These are phyloP conservation scores for Anableps anableps DNA, from an alignment of 2,797 vertebrate species.

Conservation along the genomic window DNA sequence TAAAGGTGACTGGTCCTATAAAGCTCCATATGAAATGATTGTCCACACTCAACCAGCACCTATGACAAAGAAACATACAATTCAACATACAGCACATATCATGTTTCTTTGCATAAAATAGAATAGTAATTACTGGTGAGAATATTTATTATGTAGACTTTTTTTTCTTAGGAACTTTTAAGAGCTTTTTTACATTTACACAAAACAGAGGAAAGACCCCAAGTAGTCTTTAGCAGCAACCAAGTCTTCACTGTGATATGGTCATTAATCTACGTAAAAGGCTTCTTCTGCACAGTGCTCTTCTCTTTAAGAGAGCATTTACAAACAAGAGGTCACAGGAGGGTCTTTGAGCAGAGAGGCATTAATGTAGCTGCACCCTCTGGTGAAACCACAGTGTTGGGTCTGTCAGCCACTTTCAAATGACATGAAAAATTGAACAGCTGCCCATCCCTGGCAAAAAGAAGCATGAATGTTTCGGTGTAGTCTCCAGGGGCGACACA, in stretches of 20 bases:
- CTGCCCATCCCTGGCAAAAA: slow-evolving; percentile 62
- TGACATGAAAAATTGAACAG: slow-evolving; percentile 81
- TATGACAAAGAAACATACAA: slow-evolving; percentile 62
- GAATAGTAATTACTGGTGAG: slow-evolving; percentile 13
- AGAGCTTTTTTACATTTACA: slow-evolving; percentile 17
- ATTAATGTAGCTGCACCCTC: slow-evolving; percentile 77
- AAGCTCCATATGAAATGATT: slow-evolving; percentile 99
- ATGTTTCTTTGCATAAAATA: slow-evolving; percentile 10
- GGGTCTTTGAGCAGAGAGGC: slow-evolving; percentile 84
- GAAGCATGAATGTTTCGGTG: slow-evolving; percentile 66
- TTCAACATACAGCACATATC: slow-evolving; percentile 27
- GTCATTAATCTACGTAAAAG: slow-evolving; percentile 84
- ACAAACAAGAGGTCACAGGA: slow-evolving; percentile 84
- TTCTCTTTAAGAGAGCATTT: slow-evolving; percentile 82
- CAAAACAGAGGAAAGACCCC: slow-evolving; percentile 55
- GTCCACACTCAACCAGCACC: slow-evolving; percentile 98
- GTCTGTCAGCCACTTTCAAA: slow-evolving; percentile 83
- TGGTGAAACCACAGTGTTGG: slow-evolving; percentile 82
- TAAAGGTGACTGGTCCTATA: slow-evolving; percentile 97
- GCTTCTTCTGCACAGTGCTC: slow-evolving; percentile 76
- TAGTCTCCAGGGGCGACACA: slow-evolving; percentile 50
- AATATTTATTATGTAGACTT: slow-evolving; percentile 8
- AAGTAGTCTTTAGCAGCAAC: slow-evolving; percentile 49
- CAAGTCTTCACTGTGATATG: slow-evolving; percentile 60
- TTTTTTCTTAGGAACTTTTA: slow-evolving; percentile 43